Conservation (phyloP, 1,140 invertebrate species). For the Eriocheir sinensis region DNA sequence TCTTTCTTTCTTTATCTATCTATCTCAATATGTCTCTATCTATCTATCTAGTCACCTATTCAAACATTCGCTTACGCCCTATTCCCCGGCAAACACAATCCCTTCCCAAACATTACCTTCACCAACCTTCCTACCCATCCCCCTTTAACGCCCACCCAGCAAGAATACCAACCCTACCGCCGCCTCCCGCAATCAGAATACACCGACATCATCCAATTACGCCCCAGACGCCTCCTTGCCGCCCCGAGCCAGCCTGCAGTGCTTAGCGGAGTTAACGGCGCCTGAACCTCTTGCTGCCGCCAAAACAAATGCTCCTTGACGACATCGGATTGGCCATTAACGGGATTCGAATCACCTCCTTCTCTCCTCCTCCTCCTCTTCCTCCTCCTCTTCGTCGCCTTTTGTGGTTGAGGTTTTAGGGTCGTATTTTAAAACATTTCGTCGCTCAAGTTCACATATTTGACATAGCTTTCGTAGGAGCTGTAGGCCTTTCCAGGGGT, state of each 20-base stretch:
- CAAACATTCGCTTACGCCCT: background rate
- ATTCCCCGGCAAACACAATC: background rate
- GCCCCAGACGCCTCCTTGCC: background rate
- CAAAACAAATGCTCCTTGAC: background rate
- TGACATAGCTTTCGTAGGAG: too few relatives aligned
- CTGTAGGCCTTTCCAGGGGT: too few relatives aligned
- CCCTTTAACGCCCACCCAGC: too few relatives aligned
- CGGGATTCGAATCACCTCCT: too few relatives aligned
- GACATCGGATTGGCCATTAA: background rate
- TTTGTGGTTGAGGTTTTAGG: too few relatives aligned
- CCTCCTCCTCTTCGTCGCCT: too few relatives aligned
- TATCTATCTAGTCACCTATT: background rate
- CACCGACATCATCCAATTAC: background rate
- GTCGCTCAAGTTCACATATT: too few relatives aligned
- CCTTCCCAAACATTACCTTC: background rate
- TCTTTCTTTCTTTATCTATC: too few relatives aligned
- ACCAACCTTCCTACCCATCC: background rate
- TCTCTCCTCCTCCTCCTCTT: too few relatives aligned
- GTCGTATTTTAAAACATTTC: too few relatives aligned
- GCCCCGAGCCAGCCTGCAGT: background rate
- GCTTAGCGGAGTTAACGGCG: background rate
- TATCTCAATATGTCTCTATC: too few relatives aligned
- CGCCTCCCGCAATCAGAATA: conserved; percentile 25
- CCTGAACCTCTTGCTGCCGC: background rate
- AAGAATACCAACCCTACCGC: conserved; percentile 10